Base-by-base conservation (phyloP, 1,140 invertebrate genomes). In the Drosophila yakuba region DNA sequence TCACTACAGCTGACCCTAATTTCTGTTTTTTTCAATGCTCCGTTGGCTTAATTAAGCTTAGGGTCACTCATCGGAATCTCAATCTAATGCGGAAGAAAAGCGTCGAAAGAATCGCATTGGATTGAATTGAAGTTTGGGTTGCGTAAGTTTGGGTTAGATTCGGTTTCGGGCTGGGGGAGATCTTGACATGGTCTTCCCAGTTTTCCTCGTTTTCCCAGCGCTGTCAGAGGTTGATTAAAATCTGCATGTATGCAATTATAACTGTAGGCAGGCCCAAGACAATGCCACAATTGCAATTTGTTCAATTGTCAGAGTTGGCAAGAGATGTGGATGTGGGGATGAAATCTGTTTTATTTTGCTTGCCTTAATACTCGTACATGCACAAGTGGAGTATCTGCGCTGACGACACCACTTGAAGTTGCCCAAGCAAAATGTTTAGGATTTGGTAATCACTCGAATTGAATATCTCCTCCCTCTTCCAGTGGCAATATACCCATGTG, bases 221-320 rank as follows among this genome's bases (percentile, higher is more conserved):
- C 63, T 71, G 67, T 69, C 67, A 35, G 63, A 69, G 50, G 25
- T 14, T 69, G 67, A 71, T 71, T 41, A 36, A 45, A 58, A 71
- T 71, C 67, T 41, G 41, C 52, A 62, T 20, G 55, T 15, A 71
- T 71, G 67, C 67, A 71, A 71, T 71, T 71, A 71, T 71, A 71
- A 71, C 67, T 71, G 67, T 71, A 71, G 67, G 67, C 67, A 69
- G 36, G n/a, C 64, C 64, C 66, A 71, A 71, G 50, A 71, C 67
- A 71, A 71, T 71, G 64, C 67, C 67, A 71, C 67, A 71, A 58
- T 71, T 71, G 67, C 67, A 71, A 71, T 71, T 71, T 71, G 67
- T 71, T 71, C 67, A 71, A 69, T 71, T 71, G 67, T 68, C 63
- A 71, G 67, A 41, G 66, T 32, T 39, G n/a, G 43, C 43, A 20